A percentile compares a stretch with the other conserved stretches of the same genome.
phyloP scores from a whole-genome alignment of 2,113 vertebrate genomes.

The Panurus biarmicus region DNA sequence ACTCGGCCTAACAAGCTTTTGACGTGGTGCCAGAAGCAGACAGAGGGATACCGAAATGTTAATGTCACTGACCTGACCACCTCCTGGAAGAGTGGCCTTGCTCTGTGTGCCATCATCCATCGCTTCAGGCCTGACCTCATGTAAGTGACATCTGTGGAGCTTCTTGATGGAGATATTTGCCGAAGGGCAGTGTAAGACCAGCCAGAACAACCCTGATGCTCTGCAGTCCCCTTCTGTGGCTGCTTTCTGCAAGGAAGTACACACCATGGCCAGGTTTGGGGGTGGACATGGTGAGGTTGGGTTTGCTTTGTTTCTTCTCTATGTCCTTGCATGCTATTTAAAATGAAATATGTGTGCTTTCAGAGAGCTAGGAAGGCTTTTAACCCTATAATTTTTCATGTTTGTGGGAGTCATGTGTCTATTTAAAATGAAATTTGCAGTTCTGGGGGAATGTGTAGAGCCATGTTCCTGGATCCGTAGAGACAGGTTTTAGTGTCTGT shows the following conservation, averaged over 20 bases:
- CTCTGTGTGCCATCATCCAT: conserved; percentile 92
- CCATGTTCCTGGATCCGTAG: neutral
- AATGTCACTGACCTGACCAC: conserved; percentile 80
- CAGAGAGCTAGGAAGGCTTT: neutral
- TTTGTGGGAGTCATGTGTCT: neutral
- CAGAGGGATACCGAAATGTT: conserved; percentile 84
- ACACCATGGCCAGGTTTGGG: neutral
- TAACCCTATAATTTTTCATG: neutral
- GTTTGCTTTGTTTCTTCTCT: neutral
- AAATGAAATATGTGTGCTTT: neutral
- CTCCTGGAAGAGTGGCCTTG: conserved; percentile 87
- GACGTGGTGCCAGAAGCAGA: conserved; percentile 96
- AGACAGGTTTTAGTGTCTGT: neutral
- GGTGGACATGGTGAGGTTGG: neutral
- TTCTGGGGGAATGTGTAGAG: neutral
- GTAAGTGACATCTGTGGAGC: conserved; percentile 68
- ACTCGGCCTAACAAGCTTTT: conserved; percentile 85
- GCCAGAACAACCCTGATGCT: neutral
- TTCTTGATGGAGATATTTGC: neutral
- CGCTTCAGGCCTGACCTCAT: conserved; percentile 90
- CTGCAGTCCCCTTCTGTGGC: neutral
- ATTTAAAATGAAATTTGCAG: neutral
- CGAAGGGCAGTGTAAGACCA: neutral
- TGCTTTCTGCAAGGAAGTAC: neutral
- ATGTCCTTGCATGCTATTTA: neutral